Evolutionary conservation across 2,888 invertebrate genomes (phyloP).

Genomic region (Dinocampus coccinellae): DNA sequence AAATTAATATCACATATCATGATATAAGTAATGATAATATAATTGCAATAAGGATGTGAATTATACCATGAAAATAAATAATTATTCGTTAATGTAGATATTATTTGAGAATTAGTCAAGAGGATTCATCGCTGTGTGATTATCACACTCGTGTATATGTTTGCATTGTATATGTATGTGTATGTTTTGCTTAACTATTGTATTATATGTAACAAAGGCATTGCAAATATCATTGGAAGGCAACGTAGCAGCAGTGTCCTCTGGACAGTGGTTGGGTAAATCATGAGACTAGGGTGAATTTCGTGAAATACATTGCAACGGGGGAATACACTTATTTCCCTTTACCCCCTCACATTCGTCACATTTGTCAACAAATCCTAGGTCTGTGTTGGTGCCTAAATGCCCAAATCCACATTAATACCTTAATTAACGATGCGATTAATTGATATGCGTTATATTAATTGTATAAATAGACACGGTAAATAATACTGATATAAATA

Average conservation of each 20-base stretch:
- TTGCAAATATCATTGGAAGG: neutral
- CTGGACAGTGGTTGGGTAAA: neutral
- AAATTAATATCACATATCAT: no score
- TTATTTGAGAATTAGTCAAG: no score
- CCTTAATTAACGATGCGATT: slow-evolving; percentile 58
- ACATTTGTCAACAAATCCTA: no score
- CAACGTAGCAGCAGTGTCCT: neutral
- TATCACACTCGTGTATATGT: neutral
- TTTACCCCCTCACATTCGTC: no score
- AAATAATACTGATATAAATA: no score
- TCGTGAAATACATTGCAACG: neutral
- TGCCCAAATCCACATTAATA: slow-evolving; percentile 52
- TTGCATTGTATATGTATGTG: neutral
- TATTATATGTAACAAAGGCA: neutral
- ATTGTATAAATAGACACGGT: slow-evolving; percentile 49
- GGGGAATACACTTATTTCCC: neutral
- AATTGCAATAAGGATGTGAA: no score
- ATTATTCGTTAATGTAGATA: no score
- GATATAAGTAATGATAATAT: no score
- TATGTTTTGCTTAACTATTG: neutral
- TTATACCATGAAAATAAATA: no score
- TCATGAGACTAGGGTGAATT: neutral
- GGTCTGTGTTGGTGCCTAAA: slow-evolving; percentile 41
- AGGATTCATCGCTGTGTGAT: neutral
- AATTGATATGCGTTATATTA: slow-evolving; percentile 57